These are phyloP conservation scores for Chrysolina haemoptera DNA, from an alignment of 2,888 invertebrate genomes.

Conservation along the genomic window DNA sequence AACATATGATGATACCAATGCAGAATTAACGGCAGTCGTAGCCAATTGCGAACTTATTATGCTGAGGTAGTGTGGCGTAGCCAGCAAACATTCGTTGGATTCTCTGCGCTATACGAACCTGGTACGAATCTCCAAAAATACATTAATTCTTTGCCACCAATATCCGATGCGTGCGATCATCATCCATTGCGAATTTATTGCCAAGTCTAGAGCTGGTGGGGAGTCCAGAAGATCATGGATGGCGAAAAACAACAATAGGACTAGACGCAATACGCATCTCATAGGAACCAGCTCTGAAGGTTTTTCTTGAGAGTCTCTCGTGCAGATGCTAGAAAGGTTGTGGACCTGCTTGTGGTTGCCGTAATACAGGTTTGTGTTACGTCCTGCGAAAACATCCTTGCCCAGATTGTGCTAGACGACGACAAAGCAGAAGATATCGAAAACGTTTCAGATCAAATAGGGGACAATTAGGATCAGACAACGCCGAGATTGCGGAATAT, in stretches of 20 bases:
- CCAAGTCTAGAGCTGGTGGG: neutral
- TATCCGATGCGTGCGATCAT: neutral
- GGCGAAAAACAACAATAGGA: constrained; percentile 29
- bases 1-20: no score
- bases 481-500: neutral
- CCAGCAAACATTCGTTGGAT: no score
- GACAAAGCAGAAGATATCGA: neutral
- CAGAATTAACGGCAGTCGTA: no score
- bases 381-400: neutral
- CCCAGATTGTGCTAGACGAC: neutral
- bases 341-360: constrained; percentile 34
- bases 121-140: no score
- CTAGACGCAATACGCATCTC: constrained; percentile 23
- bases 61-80: no score
- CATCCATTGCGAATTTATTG: neutral
- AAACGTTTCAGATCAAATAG: neutral
- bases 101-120: no score
- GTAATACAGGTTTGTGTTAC: constrained; percentile 26
- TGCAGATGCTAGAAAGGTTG: constrained; percentile 31
- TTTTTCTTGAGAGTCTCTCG: constrained; percentile 24
- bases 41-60: no score
- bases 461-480: neutral
- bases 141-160: neutral
- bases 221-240: constrained; percentile 30
- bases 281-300: constrained; percentile 31